Base-by-base conservation (phyloP, 2,888 invertebrate genomes). In the Ceramica pisi region DNA sequence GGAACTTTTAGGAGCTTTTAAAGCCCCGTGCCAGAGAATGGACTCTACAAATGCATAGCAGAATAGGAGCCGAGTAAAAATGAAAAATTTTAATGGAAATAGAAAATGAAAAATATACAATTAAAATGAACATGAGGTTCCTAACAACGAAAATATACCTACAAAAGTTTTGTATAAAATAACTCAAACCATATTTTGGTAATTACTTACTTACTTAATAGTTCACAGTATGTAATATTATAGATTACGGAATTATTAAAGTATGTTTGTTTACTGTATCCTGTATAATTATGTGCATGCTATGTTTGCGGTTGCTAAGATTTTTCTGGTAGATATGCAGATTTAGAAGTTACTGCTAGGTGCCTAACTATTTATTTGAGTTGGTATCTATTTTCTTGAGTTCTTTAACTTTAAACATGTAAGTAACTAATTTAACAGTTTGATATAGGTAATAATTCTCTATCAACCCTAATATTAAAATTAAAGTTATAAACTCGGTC, bases 1-100 rank as follows among this genome's bases (percentile, higher is more conserved):
- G 10, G 72, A 85, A 86, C 80, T 85, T 77, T 65, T 80, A 64
- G 9, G 59, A 84, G 75, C 71, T 84, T 73, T 53, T 3, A 62
- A 71, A 75, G 67, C 72, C 19, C 46, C 31, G 1, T 16, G 4
- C 12, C 16, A 46, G 12, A 19, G 2, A 19, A 12, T 38, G 14
- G 1, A 19, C 3, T 21, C 1, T 31, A 41, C 21, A 26, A 48
- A 26, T 26, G 26, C n/a, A 48, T n/a, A n/a, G 1, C 1, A 35
- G n/a, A 35, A 26, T 41, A n/a, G 1, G 19, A 23, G 1, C 8
- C 12, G 21, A 19, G 5, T 31, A 7, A 2, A 3, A n/a, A 51
- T 14, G 6, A 0, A 16, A 35, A n/a, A 16, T 12, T 16, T 12
- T 0, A n/a, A n/a, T 10, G 14, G 19, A 10, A 12, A 41, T 41